phyloP scores from a whole-genome alignment of 2,113 vertebrate genomes.

The Tupaia tana region DNA sequence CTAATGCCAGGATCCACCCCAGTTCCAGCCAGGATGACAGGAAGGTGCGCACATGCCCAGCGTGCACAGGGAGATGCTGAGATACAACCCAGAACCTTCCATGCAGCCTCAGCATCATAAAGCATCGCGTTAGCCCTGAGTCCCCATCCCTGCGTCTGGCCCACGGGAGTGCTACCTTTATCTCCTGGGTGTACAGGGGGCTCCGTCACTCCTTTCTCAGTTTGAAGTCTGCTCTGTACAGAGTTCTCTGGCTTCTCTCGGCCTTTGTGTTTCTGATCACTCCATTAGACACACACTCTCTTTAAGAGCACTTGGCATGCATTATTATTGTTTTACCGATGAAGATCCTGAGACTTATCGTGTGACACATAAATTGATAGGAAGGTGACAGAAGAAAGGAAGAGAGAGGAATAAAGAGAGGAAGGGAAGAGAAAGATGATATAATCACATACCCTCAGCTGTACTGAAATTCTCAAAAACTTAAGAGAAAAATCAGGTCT shows the following conservation, averaged over 20 bases:
- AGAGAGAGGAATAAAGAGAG: background rate
- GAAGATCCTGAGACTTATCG: background rate
- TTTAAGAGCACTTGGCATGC: background rate
- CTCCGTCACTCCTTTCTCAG: background rate
- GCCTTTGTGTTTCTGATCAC: conserved; percentile 9
- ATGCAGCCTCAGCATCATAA: too few relatives aligned
- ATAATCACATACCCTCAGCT: background rate
- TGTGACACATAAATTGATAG: background rate
- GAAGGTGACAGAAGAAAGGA: background rate
- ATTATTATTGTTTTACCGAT: background rate
- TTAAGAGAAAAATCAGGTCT: background rate
- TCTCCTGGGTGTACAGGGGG: background rate
- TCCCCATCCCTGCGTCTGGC: too few relatives aligned
- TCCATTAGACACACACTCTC: background rate
- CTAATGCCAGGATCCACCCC: too few relatives aligned
- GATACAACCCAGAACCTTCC: too few relatives aligned
- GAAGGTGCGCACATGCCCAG: too few relatives aligned
- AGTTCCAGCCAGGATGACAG: too few relatives aligned
- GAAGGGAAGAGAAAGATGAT: too few relatives aligned
- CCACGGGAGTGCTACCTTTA: too few relatives aligned
- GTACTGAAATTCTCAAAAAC: background rate
- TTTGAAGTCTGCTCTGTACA: background rate
- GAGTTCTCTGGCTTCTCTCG: background rate
- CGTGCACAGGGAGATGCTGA: too few relatives aligned
- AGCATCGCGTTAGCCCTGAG: too few relatives aligned